phyloP scores from a whole-genome alignment of 2,113 vertebrate genomes.

The Ceratotherium simum region DNA sequence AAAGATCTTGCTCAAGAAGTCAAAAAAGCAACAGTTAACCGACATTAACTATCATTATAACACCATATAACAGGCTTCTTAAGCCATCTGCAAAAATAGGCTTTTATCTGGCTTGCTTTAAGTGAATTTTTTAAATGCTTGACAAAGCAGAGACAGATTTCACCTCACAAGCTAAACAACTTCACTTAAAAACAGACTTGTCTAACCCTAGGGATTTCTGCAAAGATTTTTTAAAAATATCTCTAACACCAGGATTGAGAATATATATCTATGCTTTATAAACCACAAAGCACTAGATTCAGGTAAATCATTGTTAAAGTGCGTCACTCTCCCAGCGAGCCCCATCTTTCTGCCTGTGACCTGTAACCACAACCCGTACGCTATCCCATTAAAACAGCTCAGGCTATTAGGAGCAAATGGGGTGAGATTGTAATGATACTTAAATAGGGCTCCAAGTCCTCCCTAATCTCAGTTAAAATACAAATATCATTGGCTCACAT shows the following conservation, averaged over 20 bases:
- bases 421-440: not conserved
- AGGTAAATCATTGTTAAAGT: not conserved
- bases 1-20: not conserved
- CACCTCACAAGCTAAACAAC: conserved; percentile 13
- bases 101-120: conserved; percentile 19
- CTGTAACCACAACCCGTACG: not conserved
- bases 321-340: not conserved
- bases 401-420: not conserved
- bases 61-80: not conserved
- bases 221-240: not conserved
- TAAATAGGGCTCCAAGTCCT: not conserved
- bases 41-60: not conserved
- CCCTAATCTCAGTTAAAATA: not conserved
- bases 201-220: conserved; percentile 46
- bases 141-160: conserved; percentile 47
- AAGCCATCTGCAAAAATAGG: conserved; percentile 4
- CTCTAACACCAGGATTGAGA: not conserved
- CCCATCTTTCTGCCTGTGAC: not conserved
- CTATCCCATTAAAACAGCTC: not conserved
- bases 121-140: conserved; percentile 65
- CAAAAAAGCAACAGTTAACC: not conserved
- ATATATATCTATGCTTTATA: not conserved
- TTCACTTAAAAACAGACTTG: conserved; percentile 57
- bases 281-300: not conserved
- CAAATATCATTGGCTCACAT: conserved; percentile 17